phyloP scores from a whole-genome alignment of 2,797 vertebrate genomes.

The Oreortyx pictus region DNA sequence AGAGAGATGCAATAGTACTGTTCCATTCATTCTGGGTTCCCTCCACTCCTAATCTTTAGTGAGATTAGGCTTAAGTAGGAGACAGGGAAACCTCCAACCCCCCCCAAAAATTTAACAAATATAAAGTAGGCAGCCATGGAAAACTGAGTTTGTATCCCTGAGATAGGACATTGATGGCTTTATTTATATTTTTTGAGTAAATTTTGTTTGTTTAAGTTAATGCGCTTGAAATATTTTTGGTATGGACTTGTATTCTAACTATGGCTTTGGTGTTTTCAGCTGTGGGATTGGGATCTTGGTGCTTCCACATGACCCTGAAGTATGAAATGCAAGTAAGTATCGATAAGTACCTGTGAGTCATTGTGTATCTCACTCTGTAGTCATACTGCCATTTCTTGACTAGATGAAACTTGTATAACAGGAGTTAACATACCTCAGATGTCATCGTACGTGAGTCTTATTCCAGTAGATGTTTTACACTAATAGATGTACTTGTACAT shows the following conservation, averaged over 20 bases:
- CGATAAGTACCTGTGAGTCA: not conserved
- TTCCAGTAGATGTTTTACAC: not conserved
- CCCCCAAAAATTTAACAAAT: not conserved
- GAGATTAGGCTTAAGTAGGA: not conserved
- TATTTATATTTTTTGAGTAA: not conserved
- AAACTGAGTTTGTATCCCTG: accelerated
- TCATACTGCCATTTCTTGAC: not conserved
- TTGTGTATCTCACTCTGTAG: not conserved
- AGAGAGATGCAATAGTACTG: not conserved
- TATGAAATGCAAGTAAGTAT: constrained; percentile 98
- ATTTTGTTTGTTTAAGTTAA: not conserved
- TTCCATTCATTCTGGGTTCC: not conserved
- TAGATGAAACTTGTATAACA: not conserved
- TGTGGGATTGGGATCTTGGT: constrained; percentile 97
- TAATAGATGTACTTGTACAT: not conserved
- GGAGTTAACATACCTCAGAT: not conserved
- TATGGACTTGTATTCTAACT: constrained; percentile 1
- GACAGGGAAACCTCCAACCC: not conserved
- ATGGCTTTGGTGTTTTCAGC: constrained; percentile 81
- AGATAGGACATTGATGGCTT: not conserved
- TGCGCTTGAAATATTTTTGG: not conserved
- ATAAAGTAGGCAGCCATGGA: not conserved
- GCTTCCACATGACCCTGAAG: constrained; percentile 98
- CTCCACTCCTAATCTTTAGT: not conserved
- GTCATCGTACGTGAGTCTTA: not conserved